Conservation (phyloP, 2,113 vertebrate genomes). For the Sigmodon hispidus region DNA sequence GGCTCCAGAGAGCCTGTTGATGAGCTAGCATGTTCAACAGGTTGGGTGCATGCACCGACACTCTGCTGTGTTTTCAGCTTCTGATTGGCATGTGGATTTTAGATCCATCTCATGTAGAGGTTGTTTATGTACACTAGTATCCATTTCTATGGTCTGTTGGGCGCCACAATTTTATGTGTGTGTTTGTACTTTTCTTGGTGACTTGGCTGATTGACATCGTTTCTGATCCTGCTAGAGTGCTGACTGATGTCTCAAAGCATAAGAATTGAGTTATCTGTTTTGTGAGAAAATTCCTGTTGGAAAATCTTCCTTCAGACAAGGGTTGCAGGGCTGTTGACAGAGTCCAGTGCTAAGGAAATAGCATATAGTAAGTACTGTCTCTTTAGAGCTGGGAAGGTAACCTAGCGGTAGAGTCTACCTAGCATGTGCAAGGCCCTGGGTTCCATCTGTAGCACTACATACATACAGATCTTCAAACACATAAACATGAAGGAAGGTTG, state of each 20-base stretch:
- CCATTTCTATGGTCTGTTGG: background rate
- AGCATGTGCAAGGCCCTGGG: background rate
- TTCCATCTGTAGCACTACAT: background rate
- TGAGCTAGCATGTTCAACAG: background rate
- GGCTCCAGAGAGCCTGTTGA: background rate
- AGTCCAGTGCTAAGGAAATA: background rate
- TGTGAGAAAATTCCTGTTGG: background rate
- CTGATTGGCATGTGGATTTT: background rate
- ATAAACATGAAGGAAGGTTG: background rate
- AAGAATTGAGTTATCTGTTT: background rate
- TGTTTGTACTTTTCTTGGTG: background rate
- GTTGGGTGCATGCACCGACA: background rate
- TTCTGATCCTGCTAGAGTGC: background rate
- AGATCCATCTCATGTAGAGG: background rate
- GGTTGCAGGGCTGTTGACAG: background rate
- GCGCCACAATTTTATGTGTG: background rate
- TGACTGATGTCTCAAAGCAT: background rate
- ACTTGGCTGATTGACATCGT: background rate
- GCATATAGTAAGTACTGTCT: background rate
- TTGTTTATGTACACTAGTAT: background rate
- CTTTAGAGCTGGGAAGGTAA: background rate
- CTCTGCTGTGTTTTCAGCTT: background rate
- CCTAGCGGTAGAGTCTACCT: background rate
- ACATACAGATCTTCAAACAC: background rate
- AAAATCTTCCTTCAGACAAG: background rate